Conservation (phyloP, 2,797 vertebrate genomes). For the Sebastes taczanowskii region DNA sequence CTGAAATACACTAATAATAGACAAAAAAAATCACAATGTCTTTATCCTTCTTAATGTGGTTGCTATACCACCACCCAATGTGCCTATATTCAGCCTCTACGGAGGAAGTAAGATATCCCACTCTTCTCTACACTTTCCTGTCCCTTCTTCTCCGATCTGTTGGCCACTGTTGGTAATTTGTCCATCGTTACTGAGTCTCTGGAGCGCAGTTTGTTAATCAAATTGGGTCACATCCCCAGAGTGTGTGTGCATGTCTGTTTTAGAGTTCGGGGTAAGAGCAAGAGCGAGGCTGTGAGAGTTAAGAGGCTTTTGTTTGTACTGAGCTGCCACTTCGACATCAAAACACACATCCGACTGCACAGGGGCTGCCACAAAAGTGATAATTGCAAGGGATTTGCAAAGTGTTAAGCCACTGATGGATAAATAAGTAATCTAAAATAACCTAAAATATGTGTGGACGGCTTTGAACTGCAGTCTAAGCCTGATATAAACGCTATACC, state of each 20-base stretch:
- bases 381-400: constrained; percentile 53
- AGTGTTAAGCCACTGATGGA: constrained; percentile 39
- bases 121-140: not conserved
- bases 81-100: not conserved
- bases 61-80: not conserved
- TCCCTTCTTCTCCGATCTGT: constrained; percentile 38
- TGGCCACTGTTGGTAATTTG: constrained; percentile 38
- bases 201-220: constrained; percentile 68
- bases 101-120: not conserved
- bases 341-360: constrained; percentile 40
- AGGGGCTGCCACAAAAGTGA: constrained; percentile 31
- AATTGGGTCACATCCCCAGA: constrained; percentile 63
- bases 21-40: not conserved
- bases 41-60: not conserved
- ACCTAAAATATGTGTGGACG: not conserved
- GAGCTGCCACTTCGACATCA: constrained; percentile 25
- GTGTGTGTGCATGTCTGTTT: constrained; percentile 23
- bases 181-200: constrained; percentile 46
- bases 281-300: constrained; percentile 16
- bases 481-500: not conserved
- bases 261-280: constrained; percentile 4
- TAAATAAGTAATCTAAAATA: constrained; percentile 27
- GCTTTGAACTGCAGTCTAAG: not conserved
- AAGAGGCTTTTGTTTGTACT: constrained; percentile 60
- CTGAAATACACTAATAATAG: not conserved